Evolutionary conservation across 2,888 invertebrate genomes (phyloP), one percentile per base, ranked within the genome.

Genomic region (Tetragonisca angustula): DNA sequence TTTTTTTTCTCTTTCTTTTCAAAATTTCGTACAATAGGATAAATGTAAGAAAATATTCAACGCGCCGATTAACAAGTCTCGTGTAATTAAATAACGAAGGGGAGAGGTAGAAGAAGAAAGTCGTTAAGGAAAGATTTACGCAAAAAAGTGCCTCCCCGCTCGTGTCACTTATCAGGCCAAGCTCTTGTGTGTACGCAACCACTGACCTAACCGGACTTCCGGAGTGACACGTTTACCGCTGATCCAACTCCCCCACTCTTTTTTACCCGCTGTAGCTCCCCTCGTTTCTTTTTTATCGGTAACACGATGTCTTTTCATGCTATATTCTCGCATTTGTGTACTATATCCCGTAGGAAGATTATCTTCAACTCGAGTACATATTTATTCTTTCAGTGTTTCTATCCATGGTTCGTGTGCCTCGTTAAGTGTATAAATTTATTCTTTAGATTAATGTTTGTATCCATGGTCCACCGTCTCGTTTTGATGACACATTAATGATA

Each of bases 131-230:
- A 76, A 56, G 62, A 9, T 76, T 71, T 24, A 65, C 68, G 68
- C 52, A 73, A 59, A 75, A 80, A 80, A 80, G 80, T 80, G 27
- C 27, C 67, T 64, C 54, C 32, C 69, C 49, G 77, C 43, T 74
- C 65, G 79, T 69, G 69, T 69, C 74, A 79, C 69, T 74, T 79
- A 79, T 67, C 73, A 36, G 49, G 17, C 19, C 32, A 1, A n/a
- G 27, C 32, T 19, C 50, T 52, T 43, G 79, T 67, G 79, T 67
- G 56, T 79, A 75, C 71, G 75, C 74, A 82, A 82, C 82, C 82
- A 59, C 77, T 74, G 59, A 69, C 75, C n/a, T 74, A 78, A 54
- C 76, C 82, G 75, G 82, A 78, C 75, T 82, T 78, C 78, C 78
- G 70, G 62, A 65, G 54, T 70, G 80, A 70, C 75, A 71, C 21